A percentile compares a stretch with the other conserved stretches of the same genome.
Conservation (phyloP, 2,113 vertebrate genomes). For the Campylorhamphus procurvoides region DNA sequence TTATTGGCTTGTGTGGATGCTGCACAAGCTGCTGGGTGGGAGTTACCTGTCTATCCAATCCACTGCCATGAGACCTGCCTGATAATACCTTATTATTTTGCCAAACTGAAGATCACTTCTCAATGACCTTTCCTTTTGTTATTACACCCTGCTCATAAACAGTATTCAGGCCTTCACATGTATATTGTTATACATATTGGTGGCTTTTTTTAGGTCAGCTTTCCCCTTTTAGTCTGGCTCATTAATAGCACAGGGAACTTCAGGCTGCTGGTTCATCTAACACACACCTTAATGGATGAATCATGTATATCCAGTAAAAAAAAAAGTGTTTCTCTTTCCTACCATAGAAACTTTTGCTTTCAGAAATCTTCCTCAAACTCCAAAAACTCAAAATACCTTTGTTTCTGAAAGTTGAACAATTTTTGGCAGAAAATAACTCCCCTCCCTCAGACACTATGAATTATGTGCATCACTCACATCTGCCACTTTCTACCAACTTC, state of each 20-base stretch:
- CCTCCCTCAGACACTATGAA: not conserved
- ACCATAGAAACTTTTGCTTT: not conserved
- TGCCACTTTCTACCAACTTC: not conserved
- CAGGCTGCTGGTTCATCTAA: not conserved
- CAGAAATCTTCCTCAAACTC: not conserved
- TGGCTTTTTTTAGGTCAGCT: not conserved
- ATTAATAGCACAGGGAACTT: not conserved
- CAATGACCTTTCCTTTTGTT: not conserved
- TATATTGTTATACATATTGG: not conserved
- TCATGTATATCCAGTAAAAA: not conserved
- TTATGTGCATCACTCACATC: not conserved
- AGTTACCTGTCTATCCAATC: not conserved
- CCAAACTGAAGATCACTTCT: not conserved
- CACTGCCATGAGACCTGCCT: not conserved
- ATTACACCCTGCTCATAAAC: not conserved
- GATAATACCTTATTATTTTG: not conserved
- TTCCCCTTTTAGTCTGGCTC: not conserved
- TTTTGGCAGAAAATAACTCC: not conserved
- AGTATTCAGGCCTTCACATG: not conserved
- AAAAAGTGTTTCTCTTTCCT: not conserved
- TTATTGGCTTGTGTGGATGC: not conserved
- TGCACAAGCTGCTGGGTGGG: not conserved
- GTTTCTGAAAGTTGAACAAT: not conserved
- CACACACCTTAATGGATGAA: not conserved
- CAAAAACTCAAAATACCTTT: not conserved